Percentiles rank a stretch among this genome's conserved stretches.
Conservation (phyloP, 2,113 vertebrate genomes). For the Arizona elegans region DNA sequence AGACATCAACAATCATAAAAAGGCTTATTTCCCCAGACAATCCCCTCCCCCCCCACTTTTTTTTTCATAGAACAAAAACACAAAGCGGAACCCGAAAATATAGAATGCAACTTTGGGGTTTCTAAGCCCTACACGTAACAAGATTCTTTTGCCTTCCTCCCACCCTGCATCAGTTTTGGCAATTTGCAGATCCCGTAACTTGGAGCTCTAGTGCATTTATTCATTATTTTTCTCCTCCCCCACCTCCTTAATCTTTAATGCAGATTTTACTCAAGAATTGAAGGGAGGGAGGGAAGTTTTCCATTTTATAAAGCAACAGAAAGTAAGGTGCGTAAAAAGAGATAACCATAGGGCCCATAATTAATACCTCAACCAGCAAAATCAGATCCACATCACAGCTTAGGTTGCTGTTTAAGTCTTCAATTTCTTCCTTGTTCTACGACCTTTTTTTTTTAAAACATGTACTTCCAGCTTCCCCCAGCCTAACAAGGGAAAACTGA, state of each 20-base stretch:
- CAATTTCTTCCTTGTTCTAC: accelerated
- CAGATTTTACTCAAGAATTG: background rate
- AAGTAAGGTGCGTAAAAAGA: background rate
- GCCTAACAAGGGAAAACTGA: accelerated
- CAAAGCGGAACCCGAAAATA: background rate
- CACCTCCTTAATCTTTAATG: background rate
- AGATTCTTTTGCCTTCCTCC: background rate
- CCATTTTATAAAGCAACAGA: background rate
- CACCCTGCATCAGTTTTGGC: background rate
- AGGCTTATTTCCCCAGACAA: background rate
- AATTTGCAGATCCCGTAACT: background rate
- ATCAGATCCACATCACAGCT: background rate
- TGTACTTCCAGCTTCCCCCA: accelerated
- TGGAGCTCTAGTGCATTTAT: background rate
- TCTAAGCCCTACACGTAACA: background rate
- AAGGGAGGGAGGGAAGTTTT: background rate
- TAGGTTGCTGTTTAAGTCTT: background rate
- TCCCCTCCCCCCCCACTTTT: too few relatives aligned
- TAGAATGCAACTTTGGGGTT: background rate
- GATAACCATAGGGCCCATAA: background rate
- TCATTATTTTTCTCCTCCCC: background rate
- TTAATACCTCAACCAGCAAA: background rate
- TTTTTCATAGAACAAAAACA: background rate
- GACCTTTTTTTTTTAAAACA: accelerated
- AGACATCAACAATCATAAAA: background rate